Evolutionary conservation across 2,797 vertebrate genomes (phyloP).

Genomic region (Euphonia xanthogaster): DNA sequence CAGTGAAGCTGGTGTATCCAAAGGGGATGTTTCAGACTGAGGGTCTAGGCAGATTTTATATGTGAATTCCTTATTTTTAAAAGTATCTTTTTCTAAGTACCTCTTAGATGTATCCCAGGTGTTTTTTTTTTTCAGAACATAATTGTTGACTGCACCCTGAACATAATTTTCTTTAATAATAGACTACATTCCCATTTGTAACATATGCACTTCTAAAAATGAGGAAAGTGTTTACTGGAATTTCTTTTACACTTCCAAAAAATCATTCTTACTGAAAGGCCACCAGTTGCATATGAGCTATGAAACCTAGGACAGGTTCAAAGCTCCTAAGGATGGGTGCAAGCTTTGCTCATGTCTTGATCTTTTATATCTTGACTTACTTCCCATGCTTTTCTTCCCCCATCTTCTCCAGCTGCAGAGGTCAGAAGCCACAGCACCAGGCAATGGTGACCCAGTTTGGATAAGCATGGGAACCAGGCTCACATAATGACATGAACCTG

Average conservation of each 20-base stretch:
- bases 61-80: neutral
- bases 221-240: neutral
- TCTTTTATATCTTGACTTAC: neutral
- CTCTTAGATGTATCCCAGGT: neutral
- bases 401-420: neutral
- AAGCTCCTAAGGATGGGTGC: neutral
- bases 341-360: neutral
- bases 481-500: neutral
- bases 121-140: rapidly evolving
- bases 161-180: neutral
- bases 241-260: neutral
- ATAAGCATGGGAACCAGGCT: neutral
- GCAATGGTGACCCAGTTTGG: neutral
- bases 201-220: neutral
- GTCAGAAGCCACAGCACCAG: neutral
- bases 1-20: neutral
- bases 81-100: neutral
- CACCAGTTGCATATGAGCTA: neutral
- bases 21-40: neutral
- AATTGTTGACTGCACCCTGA: neutral
- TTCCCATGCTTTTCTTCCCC: neutral
- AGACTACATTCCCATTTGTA: neutral
- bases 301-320: neutral
- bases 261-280: neutral
- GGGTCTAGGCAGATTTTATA: neutral